A percentile compares a stretch with the other conserved stretches of the same genome.
These are phyloP conservation scores for Fregetta grallaria DNA, from an alignment of 2,113 vertebrate genomes.

Conservation along the genomic window DNA sequence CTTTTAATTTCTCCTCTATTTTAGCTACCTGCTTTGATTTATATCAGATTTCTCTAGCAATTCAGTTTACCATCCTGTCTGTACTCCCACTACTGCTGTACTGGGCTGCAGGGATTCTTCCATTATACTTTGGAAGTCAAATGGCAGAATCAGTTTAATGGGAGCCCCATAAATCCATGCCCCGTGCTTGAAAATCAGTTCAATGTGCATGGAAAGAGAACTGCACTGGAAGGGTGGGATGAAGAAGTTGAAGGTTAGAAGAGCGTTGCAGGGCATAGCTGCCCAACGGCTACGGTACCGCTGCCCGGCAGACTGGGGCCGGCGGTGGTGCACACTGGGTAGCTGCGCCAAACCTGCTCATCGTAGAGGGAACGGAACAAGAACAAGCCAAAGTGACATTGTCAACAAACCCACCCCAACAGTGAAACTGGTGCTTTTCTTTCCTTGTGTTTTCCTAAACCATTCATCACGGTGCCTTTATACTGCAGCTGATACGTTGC, in stretches of 20 bases:
- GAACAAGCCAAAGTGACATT: not conserved
- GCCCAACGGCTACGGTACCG: accelerated
- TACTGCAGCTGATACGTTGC: not conserved
- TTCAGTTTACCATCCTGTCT: not conserved
- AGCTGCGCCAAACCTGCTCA: not conserved
- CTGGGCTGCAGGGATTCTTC: not conserved
- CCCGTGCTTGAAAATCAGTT: not conserved
- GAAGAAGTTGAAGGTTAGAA: not conserved
- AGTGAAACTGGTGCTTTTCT: not conserved
- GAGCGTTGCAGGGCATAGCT: accelerated
- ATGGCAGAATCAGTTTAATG: not conserved
- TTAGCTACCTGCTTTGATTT: constrained; percentile 2
- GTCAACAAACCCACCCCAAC: not conserved
- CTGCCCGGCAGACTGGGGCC: not conserved
- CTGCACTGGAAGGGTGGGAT: not conserved
- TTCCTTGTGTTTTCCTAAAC: not conserved
- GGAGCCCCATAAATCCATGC: not conserved
- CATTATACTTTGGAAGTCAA: not conserved
- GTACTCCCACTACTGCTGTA: not conserved
- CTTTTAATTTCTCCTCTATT: not conserved
- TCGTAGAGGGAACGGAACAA: accelerated
- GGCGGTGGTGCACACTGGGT: not conserved
- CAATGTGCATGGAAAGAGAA: accelerated
- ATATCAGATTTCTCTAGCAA: not conserved
- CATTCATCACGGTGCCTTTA: not conserved